phyloP scores from a whole-genome alignment of 2,888 invertebrate species.

The Melipona bicolor region DNA sequence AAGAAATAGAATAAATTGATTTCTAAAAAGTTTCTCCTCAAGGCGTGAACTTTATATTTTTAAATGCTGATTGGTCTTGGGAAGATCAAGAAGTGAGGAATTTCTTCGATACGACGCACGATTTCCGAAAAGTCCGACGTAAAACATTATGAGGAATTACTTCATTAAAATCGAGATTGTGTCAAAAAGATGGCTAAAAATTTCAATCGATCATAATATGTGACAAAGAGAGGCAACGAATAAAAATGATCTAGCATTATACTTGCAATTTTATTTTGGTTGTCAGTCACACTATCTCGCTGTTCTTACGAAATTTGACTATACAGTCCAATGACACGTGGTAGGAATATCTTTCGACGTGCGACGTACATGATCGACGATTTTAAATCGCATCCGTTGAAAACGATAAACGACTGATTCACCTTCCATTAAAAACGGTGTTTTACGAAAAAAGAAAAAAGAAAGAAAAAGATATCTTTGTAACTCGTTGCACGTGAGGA shows the following conservation, averaged over 20 bases:
- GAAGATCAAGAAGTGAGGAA: too few species aligned
- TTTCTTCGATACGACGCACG: too few species aligned
- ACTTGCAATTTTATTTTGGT: constrained; percentile 13
- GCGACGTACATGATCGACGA: constrained; percentile 7
- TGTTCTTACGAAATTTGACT: constrained; percentile 26
- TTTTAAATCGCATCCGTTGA: constrained; percentile 33
- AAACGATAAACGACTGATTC: constrained; percentile 15
- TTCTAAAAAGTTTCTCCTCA: not conserved
- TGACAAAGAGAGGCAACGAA: not conserved
- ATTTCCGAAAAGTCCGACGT: not conserved
- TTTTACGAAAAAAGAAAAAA: not conserved
- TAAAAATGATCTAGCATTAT: not conserved
- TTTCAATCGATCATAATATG: not conserved
- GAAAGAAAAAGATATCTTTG: not conserved
- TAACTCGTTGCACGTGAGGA: not conserved
- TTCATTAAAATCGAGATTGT: not conserved
- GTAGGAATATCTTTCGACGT: constrained; percentile 26
- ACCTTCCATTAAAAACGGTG: not conserved
- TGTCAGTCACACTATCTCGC: constrained; percentile 12
- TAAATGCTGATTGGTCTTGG: too few species aligned
- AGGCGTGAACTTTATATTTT: not conserved
- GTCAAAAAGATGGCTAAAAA: not conserved
- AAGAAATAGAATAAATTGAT: not conserved
- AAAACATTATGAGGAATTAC: constrained; percentile 7
- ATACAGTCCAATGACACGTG: constrained; percentile 39